These are phyloP conservation scores for Latrodectus geometricus DNA, from an alignment of 1,140 invertebrate species.

Conservation along the genomic window DNA sequence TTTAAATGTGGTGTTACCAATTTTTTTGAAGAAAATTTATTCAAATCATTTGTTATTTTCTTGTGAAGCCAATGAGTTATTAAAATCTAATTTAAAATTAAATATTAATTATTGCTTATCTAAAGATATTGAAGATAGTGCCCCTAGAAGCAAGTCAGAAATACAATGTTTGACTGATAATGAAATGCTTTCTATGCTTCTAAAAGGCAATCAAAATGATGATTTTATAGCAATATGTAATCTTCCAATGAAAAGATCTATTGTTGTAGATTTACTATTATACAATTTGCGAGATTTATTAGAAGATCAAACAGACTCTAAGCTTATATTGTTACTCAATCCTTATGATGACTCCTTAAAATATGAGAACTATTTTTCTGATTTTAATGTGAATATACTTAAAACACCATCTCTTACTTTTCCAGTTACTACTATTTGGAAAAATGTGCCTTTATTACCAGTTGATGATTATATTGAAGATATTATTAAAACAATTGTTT, in stretches of 20 bases:
- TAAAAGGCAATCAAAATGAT: not conserved
- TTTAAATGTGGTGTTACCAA: conserved; percentile 21
- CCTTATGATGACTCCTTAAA: not conserved
- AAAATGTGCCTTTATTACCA: conserved; percentile 2
- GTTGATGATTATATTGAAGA: conserved; percentile 46
- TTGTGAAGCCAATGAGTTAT: conserved; percentile 33
- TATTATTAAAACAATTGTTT: conserved; percentile 27
- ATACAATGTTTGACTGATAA: conserved; percentile 14
- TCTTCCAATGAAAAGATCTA: conserved; percentile 22
- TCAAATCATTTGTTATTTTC: conserved; percentile 16
- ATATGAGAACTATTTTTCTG: conserved; percentile 42
- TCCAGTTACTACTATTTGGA: conserved; percentile 40
- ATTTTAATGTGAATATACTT: not conserved
- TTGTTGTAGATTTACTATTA: conserved; percentile 20
- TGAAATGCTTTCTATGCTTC: conserved; percentile 16
- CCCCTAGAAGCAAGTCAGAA: not conserved
- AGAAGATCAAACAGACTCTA: not conserved
- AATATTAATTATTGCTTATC: not conserved
- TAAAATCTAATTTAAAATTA: conserved; percentile 9
- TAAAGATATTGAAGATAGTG: not conserved
- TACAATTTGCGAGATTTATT: conserved; percentile 18
- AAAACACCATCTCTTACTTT: conserved; percentile 8
- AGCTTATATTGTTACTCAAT: conserved; percentile 24
- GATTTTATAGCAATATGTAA: conserved; percentile 25
- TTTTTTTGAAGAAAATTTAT: conserved; percentile 35